Percentiles rank a stretch among this genome's conserved stretches.
These are phyloP conservation scores for Ceratina australensis DNA, from an alignment of 1,140 invertebrate species.

Conservation along the genomic window DNA sequence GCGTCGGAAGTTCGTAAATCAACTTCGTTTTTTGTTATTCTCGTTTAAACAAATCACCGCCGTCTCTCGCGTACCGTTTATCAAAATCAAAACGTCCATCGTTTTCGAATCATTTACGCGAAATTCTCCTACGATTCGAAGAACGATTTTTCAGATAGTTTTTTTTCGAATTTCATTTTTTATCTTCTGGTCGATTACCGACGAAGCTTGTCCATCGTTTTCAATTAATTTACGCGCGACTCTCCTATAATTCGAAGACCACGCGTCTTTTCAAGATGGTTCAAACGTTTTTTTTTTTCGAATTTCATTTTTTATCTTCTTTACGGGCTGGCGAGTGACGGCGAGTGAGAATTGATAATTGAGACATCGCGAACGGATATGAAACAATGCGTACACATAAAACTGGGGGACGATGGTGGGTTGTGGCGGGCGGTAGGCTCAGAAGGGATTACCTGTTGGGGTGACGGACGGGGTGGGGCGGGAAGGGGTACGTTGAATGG, in stretches of 20 bases:
- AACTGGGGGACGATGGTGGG: conserved; percentile 61
- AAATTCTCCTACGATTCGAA: neutral
- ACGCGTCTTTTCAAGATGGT: too few relatives aligned
- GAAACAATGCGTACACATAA: conserved; percentile 78
- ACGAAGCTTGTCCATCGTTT: too few relatives aligned
- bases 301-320: neutral
- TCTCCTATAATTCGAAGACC: too few relatives aligned
- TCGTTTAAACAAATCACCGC: neutral
- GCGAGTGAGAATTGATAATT: conserved; percentile 40
- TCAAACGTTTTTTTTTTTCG: neutral
- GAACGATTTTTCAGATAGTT: neutral
- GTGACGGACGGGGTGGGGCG: conserved; percentile 24
- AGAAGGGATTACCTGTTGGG: conserved; percentile 53
- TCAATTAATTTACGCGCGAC: too few relatives aligned
- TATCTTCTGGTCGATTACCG: neutral
- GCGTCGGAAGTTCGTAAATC: conserved; percentile 73
- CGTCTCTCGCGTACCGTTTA: conserved; percentile 17
- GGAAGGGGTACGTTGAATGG: conserved; percentile 53
- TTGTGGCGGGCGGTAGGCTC: conserved; percentile 66
- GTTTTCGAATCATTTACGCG: neutral
- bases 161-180: neutral
- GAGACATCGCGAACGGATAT: conserved; percentile 74
- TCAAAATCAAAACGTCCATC: neutral
- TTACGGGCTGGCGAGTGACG: conserved; percentile 7
- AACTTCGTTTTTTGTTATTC: conserved; percentile 63